Percentiles rank a stretch among this genome's conserved stretches.
Conservation (phyloP, 1,140 invertebrate genomes). For the Aphidius gifuensis region DNA sequence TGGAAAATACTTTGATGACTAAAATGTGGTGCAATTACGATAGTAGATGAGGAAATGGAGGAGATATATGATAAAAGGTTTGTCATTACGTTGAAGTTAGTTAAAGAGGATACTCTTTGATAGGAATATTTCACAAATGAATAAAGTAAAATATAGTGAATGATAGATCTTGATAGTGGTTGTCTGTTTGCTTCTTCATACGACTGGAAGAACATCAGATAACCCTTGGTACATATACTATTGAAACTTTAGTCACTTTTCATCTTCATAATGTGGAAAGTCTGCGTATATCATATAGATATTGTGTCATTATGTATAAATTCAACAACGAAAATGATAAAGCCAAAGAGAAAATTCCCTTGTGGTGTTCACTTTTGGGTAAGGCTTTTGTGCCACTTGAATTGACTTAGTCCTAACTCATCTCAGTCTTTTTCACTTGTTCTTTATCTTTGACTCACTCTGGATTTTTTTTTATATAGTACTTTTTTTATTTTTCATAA, state of each 20-base stretch:
- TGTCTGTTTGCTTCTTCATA: constrained; percentile 1
- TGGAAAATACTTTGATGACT: too few relatives aligned
- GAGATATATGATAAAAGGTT: too few relatives aligned
- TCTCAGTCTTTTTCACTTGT: too few relatives aligned
- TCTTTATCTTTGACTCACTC: background rate
- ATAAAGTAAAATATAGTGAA: constrained; percentile 1
- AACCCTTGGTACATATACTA: constrained; percentile 8
- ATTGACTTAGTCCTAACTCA: too few relatives aligned
- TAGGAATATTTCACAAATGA: background rate
- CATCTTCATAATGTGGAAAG: background rate
- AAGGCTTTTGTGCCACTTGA: constrained; percentile 4
- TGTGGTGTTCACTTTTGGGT: background rate
- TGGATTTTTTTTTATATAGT: background rate
- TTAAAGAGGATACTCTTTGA: background rate
- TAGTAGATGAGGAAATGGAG: background rate
- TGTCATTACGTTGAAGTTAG: background rate
- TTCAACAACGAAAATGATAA: too few relatives aligned
- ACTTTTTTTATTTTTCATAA: constrained; percentile 1
- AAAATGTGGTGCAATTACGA: too few relatives aligned
- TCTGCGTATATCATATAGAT: background rate
- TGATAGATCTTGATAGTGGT: too few relatives aligned
- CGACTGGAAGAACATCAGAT: constrained; percentile 12
- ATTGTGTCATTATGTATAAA: too few relatives aligned
- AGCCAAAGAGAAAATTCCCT: background rate
- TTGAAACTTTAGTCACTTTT: constrained; percentile 10